Percentiles rank a stretch among this genome's conserved stretches.
phyloP scores from a whole-genome alignment of 2,797 vertebrate genomes.

The Manis javanica region DNA sequence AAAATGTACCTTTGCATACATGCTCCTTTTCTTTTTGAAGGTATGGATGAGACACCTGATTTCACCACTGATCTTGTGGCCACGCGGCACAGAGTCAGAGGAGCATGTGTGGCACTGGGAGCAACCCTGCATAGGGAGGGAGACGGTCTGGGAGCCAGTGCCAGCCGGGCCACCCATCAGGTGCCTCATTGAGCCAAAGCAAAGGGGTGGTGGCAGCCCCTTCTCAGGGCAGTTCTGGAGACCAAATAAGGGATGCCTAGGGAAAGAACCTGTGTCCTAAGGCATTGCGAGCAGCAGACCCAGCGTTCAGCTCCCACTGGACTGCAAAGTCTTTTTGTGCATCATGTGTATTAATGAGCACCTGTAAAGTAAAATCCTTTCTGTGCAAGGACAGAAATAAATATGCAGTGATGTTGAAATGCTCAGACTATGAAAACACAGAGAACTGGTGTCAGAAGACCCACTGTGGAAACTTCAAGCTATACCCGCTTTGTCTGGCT shows the following conservation, averaged over 20 bases:
- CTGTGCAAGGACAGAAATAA: background rate
- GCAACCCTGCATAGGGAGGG: background rate
- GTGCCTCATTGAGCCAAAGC: background rate
- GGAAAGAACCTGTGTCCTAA: background rate
- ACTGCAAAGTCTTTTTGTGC: background rate
- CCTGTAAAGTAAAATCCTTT: background rate
- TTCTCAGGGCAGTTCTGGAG: background rate
- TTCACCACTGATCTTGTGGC: accelerated
- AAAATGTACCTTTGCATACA: no score
- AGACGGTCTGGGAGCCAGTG: no score
- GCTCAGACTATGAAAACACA: background rate
- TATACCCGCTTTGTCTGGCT: accelerated
- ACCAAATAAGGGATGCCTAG: background rate
- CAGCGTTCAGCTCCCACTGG: background rate
- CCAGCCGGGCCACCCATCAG: no score
- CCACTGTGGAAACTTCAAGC: accelerated
- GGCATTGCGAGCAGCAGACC: no score
- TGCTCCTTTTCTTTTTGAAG: background rate
- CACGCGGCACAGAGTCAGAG: background rate
- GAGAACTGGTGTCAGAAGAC: accelerated
- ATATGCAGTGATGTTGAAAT: no score
- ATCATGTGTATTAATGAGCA: background rate
- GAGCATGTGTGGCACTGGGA: background rate
- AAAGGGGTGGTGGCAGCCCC: background rate
- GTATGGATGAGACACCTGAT: no score